phyloP scores from a whole-genome alignment of 2,797 vertebrate species.

The Sebastes dallii region DNA sequence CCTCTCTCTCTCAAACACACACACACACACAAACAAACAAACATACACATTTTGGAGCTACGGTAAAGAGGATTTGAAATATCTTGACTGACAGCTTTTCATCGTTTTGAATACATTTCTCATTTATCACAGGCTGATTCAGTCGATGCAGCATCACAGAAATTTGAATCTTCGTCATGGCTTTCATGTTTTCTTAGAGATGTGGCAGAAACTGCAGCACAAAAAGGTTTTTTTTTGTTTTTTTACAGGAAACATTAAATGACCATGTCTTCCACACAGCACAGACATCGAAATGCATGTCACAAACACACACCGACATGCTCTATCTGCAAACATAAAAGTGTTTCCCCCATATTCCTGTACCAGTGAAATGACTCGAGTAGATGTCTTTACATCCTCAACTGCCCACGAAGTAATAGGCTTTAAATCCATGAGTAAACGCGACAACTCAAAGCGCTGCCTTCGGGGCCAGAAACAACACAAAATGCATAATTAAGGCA shows the following conservation, averaged over 20 bases:
- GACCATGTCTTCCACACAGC: slow-evolving; percentile 11
- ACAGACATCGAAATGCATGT: slow-evolving; percentile 6
- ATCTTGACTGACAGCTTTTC: slow-evolving; percentile 35
- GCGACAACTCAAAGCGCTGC: neutral
- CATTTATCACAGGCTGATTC: slow-evolving; percentile 6
- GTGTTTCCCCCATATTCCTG: neutral
- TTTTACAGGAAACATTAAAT: neutral
- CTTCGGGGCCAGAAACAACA: neutral
- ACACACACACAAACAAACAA: neutral
- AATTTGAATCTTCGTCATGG: slow-evolving; percentile 13
- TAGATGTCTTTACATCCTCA: slow-evolving; percentile 22
- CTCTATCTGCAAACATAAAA: neutral
- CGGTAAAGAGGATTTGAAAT: slow-evolving; percentile 22
- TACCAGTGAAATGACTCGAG: slow-evolving; percentile 25
- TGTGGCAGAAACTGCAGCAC: neutral
- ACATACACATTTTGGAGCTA: neutral
- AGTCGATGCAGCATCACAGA: neutral
- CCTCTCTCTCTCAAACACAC: too few relatives aligned
- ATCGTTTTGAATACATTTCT: slow-evolving; percentile 23
- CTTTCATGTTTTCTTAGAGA: slow-evolving; percentile 2
- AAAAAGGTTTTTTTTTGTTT: neutral
- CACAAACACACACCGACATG: neutral
- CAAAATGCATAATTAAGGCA: slow-evolving; percentile 15
- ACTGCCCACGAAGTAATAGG: slow-evolving; percentile 2
- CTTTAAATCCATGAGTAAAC: slow-evolving; percentile 32